Evolutionary conservation across 2,888 invertebrate species (phyloP), one percentile per base, ranked within the genome.

Genomic region (Hecatera dysodea): DNA sequence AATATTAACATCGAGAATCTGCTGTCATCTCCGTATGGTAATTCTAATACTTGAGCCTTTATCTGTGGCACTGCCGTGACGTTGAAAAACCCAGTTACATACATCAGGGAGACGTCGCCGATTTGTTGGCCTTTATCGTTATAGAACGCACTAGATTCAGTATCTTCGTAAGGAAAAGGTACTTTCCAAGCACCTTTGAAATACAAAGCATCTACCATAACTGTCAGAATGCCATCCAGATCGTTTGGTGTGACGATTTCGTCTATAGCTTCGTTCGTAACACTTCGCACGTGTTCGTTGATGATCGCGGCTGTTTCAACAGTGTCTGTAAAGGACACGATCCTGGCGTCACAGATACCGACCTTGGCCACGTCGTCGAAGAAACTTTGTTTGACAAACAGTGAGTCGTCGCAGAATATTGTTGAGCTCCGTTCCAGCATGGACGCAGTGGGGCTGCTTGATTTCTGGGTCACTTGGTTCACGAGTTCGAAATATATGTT

Each of bases 1-100:
- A 97, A 91, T 5, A 97, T 84, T 8, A 97, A 90, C 97, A 98
- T 97, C 0, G 97, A 96, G 69, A 96, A 96, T 67, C 96, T 94
- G 19, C 86, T 84, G 1, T 84, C 87, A 2, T 88, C 78, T 2
- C 92, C 93, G 52, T 93, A 95, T 0, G 94, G 94, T 8, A 95
- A 72, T 77, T 95, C 94, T 4, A 95, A 29, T 0, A 95, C 90
- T 22, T 72, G 78, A 0, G 94, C 91, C 2, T 90, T 66, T 12
- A 95, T 83, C 44, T 81, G 75, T 0, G 83, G 68, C 0, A 94
- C 59, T 0, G n/a, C 15, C 2, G 86, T 84, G 0, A 86, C 22
- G 9, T 93, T 90, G 36, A 92, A 93, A 0, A 62, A 8, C 2
- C 81, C 86, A 5, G 71, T 83, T 0, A 87, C 67, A 24, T 83